Base-by-base conservation (phyloP, 2,113 vertebrate species). In the Coreoperca whiteheadi region DNA sequence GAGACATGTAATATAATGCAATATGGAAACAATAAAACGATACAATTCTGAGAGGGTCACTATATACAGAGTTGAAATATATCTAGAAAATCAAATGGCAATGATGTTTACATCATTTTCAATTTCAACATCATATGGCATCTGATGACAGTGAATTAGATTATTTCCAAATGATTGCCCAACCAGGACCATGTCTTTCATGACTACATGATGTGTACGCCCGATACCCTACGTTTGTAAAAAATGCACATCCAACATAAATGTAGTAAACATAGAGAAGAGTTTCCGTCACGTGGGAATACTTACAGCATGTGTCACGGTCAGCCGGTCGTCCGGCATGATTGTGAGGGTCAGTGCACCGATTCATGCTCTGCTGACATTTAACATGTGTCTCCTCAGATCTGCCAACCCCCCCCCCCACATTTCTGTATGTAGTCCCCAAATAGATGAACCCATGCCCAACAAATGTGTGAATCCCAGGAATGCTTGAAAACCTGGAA, bases 71-170 rank as follows among this genome's bases (percentile, higher is more conserved):
- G 82, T 84, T 87, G 76, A 89, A 86, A 88, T 87, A 83, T 77
- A 72, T 84, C 75, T 89, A 92, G 86, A 95, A 94, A 95, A 94
- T 94, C 90, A 93, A 95, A 96, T 96, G 95, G 96, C 95, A 95
- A 94, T 94, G 90, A 94, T 59, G 78, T 91, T 92, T 80, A 92
- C 80, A 91, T 93, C 67, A 92, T 81, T 87, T 91, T 92, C 75
- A 90, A 88, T 93, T 92, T 94, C 74, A 92, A 92, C 90, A 94
- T 95, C 85, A 94, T 96, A 96, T 96, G 96, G 96, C 96, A 96
- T 95, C 93, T 70, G 92, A 95, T 95, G 88, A 93, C 79, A 87
- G 78, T 87, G 70, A 90, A 89, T 92, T 90, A 28, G 68, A 94
- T 91, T 93, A 83, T 90, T 92, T 93, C 88, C 88, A 89, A 92